phyloP scores from a whole-genome alignment of 2,888 invertebrate species.

The Lydus trimaculatus region DNA sequence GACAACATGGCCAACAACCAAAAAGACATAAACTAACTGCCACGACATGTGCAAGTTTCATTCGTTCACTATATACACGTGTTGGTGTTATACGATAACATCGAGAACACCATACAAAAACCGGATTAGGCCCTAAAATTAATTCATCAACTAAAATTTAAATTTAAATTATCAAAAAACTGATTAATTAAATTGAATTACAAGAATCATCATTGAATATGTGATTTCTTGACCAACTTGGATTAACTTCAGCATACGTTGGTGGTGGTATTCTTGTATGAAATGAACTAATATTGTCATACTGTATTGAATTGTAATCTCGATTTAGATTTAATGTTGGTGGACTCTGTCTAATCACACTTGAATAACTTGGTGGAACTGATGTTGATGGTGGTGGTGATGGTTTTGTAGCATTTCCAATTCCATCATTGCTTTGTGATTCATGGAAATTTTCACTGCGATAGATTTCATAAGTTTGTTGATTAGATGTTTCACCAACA shows the following conservation, averaged over 20 bases:
- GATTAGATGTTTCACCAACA: not conserved
- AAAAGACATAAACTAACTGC: slow-evolving; percentile 56
- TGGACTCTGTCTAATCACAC: slow-evolving; percentile 22
- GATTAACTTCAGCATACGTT: slow-evolving; percentile 47
- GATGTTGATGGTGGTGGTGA: not conserved
- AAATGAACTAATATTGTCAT: slow-evolving; percentile 32
- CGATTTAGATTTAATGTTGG: slow-evolving; percentile 18
- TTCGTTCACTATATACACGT: slow-evolving; percentile 48
- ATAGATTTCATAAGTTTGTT: slow-evolving; percentile 21
- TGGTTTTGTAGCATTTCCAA: not conserved
- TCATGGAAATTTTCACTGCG: slow-evolving; percentile 17
- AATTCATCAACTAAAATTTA: slow-evolving; percentile 45
- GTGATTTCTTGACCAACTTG: slow-evolving; percentile 36
- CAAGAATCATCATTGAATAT: slow-evolving; percentile 39
- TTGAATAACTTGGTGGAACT: slow-evolving; percentile 26
- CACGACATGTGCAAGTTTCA: slow-evolving; percentile 52
- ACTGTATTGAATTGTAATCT: slow-evolving; percentile 19
- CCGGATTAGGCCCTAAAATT: slow-evolving; percentile 54
- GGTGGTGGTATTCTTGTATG: slow-evolving; percentile 46
- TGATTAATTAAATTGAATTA: slow-evolving; percentile 21
- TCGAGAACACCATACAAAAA: slow-evolving; percentile 52
- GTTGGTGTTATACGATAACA: slow-evolving; percentile 54
- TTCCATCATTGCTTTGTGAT: slow-evolving; percentile 17
- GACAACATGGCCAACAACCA: slow-evolving; percentile 59
- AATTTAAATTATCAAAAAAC: not conserved